Evolutionary conservation across 2,888 invertebrate species (phyloP).

Genomic region (Phania funesta): DNA sequence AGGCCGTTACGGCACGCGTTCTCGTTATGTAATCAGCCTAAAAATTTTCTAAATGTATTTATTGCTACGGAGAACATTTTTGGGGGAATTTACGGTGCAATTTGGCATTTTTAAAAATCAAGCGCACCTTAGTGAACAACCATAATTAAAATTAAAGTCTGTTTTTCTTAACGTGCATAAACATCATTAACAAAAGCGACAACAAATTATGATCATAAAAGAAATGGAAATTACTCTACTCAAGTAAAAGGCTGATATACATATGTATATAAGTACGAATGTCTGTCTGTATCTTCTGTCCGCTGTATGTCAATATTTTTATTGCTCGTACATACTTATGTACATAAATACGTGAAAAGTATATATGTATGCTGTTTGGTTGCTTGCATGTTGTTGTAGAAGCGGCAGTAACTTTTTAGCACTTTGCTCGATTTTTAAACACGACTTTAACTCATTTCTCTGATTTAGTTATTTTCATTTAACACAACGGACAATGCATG

Average conservation of each 20-base stretch:
- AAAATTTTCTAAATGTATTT: too few relatives aligned
- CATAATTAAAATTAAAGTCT: not conserved
- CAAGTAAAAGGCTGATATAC: not conserved
- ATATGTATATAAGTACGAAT: not conserved
- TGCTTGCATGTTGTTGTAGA: conserved; percentile 12
- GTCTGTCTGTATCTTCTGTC: not conserved
- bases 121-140: too few relatives aligned
- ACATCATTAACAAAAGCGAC: conserved; percentile 19
- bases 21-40: too few relatives aligned
- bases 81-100: too few relatives aligned
- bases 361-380: not conserved
- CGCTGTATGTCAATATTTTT: conserved; percentile 27
- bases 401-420: conserved; percentile 70
- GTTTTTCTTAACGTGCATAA: conserved; percentile 22
- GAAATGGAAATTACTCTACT: conserved; percentile 56
- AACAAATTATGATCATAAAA: conserved; percentile 49
- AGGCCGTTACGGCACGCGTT: too few relatives aligned
- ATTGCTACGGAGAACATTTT: too few relatives aligned
- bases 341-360: not conserved
- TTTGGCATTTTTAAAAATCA: too few relatives aligned
- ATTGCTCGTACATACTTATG: not conserved
- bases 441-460: conserved; percentile 64
- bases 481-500: conserved; percentile 27
- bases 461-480: conserved; percentile 51
- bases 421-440: conserved; percentile 72